These are phyloP conservation scores for Sorex fumeus DNA, from an alignment of 2,113 vertebrate genomes.

Conservation along the genomic window DNA sequence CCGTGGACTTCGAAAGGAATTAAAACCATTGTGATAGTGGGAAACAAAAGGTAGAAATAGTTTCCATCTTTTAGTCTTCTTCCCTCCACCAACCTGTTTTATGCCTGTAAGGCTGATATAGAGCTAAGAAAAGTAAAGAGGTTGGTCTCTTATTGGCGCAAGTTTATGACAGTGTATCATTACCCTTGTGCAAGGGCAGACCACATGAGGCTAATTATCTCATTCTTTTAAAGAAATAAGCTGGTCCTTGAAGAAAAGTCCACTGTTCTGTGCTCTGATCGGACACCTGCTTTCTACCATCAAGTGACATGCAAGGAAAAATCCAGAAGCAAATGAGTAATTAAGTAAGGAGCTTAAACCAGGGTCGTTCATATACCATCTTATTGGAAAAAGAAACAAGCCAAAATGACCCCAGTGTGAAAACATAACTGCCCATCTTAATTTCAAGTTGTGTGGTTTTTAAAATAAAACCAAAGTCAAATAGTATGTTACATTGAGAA, in stretches of 20 bases:
- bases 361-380: background rate
- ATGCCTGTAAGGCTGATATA: background rate
- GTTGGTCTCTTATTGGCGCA: background rate
- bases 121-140: background rate
- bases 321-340: background rate
- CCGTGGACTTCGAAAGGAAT: background rate
- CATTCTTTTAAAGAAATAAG: background rate
- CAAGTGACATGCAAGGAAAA: slow-evolving; percentile 26
- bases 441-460: background rate
- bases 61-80: background rate
- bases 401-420: background rate
- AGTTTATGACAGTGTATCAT: background rate
- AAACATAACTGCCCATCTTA: background rate
- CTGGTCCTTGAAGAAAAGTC: background rate
- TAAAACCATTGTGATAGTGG: background rate
- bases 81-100: background rate
- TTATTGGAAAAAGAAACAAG: slow-evolving; percentile 20
- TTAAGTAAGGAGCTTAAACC: slow-evolving; percentile 16
- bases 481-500: background rate
- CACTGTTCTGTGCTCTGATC: background rate
- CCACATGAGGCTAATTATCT: background rate
- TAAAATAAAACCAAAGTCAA: background rate
- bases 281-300: background rate
- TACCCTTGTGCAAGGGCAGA: background rate
- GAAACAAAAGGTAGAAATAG: background rate